These are phyloP conservation scores for Hucho hucho DNA, from an alignment of 2,113 vertebrate species.

Conservation along the genomic window DNA sequence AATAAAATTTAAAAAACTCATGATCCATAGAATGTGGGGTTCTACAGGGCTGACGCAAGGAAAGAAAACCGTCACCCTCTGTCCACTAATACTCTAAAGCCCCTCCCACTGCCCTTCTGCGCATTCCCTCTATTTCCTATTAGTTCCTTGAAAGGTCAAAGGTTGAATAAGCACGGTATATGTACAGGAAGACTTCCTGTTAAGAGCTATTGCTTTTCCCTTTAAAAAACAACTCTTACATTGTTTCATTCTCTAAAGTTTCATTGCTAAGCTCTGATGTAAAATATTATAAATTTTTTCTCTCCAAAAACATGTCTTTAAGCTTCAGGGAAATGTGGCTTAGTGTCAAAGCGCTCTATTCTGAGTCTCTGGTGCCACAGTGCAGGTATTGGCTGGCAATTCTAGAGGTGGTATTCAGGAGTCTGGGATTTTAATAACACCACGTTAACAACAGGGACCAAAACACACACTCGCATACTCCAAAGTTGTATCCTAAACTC, in stretches of 20 bases:
- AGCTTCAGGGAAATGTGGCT: conserved; percentile 2
- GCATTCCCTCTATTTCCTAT: too few species aligned
- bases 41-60: too few species aligned
- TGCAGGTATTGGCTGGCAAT: conserved; percentile 11
- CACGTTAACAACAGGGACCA: conserved; percentile 21
- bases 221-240: too few species aligned
- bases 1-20: too few species aligned
- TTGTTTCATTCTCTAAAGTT: neutral
- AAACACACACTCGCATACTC: conserved; percentile 40
- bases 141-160: too few species aligned
- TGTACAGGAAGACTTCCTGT: too few species aligned
- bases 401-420: neutral
- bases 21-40: too few species aligned
- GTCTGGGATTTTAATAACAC: neutral
- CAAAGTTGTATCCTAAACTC: neutral
- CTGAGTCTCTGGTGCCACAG: conserved; percentile 35
- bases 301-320: neutral
- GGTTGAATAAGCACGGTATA: too few species aligned
- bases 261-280: conserved; percentile 5
- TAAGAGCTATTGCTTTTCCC: too few species aligned
- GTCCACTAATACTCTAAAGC: too few species aligned
- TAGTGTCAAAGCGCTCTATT: neutral
- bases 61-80: too few species aligned
- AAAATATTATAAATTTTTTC: neutral
- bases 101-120: too few species aligned